Percentiles rank a stretch among this genome's conserved stretches.
These are phyloP conservation scores for Eupithecia vulgata DNA, from an alignment of 2,888 invertebrate species.

Conservation along the genomic window DNA sequence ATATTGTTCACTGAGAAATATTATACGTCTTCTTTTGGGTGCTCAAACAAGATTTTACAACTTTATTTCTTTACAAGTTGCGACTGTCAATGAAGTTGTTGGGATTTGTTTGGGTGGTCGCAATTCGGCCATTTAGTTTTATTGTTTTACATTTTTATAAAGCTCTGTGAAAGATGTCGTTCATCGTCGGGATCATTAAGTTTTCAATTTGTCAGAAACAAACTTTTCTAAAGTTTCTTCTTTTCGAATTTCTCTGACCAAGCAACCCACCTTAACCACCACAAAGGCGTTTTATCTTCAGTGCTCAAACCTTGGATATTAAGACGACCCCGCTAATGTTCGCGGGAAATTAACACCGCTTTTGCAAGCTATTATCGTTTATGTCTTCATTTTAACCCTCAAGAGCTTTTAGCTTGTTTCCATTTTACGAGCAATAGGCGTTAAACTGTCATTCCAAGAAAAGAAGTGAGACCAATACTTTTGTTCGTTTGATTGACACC, in stretches of 20 bases:
- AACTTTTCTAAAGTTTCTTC: neutral
- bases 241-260: conserved; percentile 14
- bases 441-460: conserved; percentile 37
- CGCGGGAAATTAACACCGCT: conserved; percentile 69
- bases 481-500: conserved; percentile 40
- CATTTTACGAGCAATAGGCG: conserved; percentile 51
- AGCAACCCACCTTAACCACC: conserved; percentile 47
- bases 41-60: conserved; percentile 38
- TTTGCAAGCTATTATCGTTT: conserved; percentile 66
- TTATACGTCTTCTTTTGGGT: conserved; percentile 50
- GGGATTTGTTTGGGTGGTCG: conserved; percentile 33
- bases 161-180: neutral
- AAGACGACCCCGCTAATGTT: conserved; percentile 68
- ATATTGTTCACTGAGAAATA: conserved; percentile 46
- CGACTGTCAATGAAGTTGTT: conserved; percentile 31
- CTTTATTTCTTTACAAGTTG: conserved; percentile 34
- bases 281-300: conserved; percentile 67
- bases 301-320: conserved; percentile 60
- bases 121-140: neutral
- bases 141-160: neutral
- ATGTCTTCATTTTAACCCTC: conserved; percentile 70
- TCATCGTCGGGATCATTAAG: neutral
- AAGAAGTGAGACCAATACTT: conserved; percentile 30
- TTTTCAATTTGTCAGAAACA: neutral
- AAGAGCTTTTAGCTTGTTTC: conserved; percentile 53